Conservation (phyloP, 2,113 vertebrate genomes). For the Burhinus oedicnemus region DNA sequence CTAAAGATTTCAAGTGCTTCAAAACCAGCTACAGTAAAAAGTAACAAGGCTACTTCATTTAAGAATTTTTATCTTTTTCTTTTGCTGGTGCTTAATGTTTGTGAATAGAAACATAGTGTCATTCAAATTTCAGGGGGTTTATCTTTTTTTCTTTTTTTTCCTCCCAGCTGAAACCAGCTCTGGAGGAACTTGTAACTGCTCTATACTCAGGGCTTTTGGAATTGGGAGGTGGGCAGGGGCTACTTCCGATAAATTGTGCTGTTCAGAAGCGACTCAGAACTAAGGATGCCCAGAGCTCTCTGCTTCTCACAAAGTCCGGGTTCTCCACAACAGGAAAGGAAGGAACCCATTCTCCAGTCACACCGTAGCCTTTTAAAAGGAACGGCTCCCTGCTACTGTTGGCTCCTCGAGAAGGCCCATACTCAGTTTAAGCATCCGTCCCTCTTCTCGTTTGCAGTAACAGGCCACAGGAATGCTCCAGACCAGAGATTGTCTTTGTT, state of each 20-base stretch:
- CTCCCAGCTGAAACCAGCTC: not conserved
- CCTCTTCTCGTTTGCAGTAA: not conserved
- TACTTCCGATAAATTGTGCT: not conserved
- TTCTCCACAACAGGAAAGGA: not conserved
- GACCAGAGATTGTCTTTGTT: not conserved
- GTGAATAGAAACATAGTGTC: not conserved
- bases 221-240: not conserved
- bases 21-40: not conserved
- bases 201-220: not conserved
- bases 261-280: not conserved
- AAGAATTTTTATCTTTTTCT: not conserved
- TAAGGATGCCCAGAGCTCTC: not conserved
- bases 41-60: not conserved
- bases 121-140: accelerated
- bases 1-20: not conserved
- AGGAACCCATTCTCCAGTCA: not conserved
- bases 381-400: not conserved
- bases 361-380: not conserved
- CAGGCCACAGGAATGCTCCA: not conserved
- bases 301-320: not conserved
- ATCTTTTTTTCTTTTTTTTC: too few species aligned
- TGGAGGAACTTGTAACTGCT: not conserved
- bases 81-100: not conserved
- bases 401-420: not conserved
- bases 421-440: not conserved